Base-by-base conservation (phyloP, 2,797 vertebrate genomes). In the Ctenopoma multispine region DNA sequence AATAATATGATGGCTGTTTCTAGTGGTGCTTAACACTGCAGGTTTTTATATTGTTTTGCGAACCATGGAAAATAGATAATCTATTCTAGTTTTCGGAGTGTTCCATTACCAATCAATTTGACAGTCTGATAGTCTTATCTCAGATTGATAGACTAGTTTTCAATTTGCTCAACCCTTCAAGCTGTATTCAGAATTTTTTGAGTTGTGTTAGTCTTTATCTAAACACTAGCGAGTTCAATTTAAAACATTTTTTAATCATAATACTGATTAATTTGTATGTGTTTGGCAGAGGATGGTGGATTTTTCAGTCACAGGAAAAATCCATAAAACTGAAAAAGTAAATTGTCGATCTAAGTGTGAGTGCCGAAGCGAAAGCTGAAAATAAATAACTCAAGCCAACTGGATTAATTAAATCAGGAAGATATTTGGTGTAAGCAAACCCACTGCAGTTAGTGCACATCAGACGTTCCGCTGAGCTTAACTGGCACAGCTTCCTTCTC, bases 391-490 rank as follows among this genome's bases (percentile, higher is more conserved):
- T 48, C 23, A 21, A 77, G 9, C 17, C n/a, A 64, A 18, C n/a
- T 66, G 44, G 51, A 79, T 75, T 68, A 59, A 78, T 77, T 64
- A 61, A 59, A 73, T 40, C 36, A 61, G 47, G 34, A 13, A 38
- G 66, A 48, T 59, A 48, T 61, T 61, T 51, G 46, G 46, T 61
- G 15, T 41, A 17, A 58, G 54, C 41, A 58, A 84, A 59, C 17
- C 27, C 64, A 36, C 44, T 41, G 55, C 40, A 51, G 67, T 54
- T 10, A 66, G 64, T 69, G 20, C 48, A 60, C 62, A 78, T 79
- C 61, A 75, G 50, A 54, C 3, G 29, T 53, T 75, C 82, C 10
- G 31, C 29, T 62, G 69, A 76, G 79, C 61, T 81, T 74, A 24
- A 53, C 58, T 75, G 72, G 54, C 63, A 55, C 14, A 55, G 23